phyloP scores from a whole-genome alignment of 2,888 invertebrate species.

The Macrophya alboannulata region DNA sequence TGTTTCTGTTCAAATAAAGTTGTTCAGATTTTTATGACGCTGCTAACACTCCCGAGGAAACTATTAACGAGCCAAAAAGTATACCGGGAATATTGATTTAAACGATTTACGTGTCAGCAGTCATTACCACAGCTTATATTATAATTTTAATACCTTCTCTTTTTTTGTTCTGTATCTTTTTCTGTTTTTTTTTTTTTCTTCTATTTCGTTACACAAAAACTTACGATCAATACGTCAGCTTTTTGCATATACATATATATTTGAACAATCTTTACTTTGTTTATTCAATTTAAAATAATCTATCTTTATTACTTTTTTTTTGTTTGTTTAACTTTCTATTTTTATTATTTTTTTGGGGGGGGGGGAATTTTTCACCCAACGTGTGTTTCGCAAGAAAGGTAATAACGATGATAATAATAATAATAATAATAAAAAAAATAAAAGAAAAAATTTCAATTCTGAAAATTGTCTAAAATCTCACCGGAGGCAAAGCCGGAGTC shows the following conservation, averaged over 20 bases:
- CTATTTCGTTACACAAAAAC: not conserved
- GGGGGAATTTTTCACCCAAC: not conserved
- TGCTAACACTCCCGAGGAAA: conserved; percentile 34
- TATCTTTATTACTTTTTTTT: not conserved
- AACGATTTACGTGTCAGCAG: conserved; percentile 37
- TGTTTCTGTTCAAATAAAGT: conserved; percentile 18
- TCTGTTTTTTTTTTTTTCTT: not conserved
- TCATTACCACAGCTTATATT: conserved; percentile 31
- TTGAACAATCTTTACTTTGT: not conserved
- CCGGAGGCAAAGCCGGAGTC: conserved; percentile 14
- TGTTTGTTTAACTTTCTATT: not conserved
- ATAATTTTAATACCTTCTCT: conserved; percentile 18
- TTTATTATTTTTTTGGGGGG: no score
- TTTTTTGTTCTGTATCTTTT: not conserved
- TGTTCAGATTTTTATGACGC: conserved; percentile 44
- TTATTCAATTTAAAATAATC: not conserved
- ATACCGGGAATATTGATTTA: conserved; percentile 32
- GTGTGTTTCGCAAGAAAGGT: not conserved
- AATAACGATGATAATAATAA: not conserved
- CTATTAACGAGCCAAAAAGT: conserved; percentile 33
- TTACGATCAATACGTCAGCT: not conserved
- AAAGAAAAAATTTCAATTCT: not conserved
- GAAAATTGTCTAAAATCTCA: conserved; percentile 21
- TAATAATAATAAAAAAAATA: not conserved
- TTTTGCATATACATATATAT: no score